Evolutionary conservation across 1,140 invertebrate genomes (phyloP), one percentile per base, ranked within the genome.

Genomic region (Trichogramma pretiosum): DNA sequence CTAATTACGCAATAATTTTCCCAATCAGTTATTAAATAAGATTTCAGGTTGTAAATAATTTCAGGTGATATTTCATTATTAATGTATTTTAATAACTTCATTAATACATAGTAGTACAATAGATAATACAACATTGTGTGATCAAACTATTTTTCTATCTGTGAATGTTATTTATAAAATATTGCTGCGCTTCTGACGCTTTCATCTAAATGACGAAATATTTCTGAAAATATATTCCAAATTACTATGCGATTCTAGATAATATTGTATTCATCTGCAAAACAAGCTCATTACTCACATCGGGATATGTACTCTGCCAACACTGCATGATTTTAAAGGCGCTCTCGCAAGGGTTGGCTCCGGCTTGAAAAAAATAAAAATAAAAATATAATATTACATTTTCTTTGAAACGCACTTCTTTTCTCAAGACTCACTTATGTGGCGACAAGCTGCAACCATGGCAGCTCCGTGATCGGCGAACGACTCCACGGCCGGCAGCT

Each of bases 401-500:
- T n/a, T n/a, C n/a, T n/a, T n/a, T n/a, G n/a, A n/a, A n/a, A n/a
- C n/a, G n/a, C n/a, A n/a, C n/a, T n/a, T n/a, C n/a, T n/a, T n/a
- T n/a, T n/a, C n/a, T n/a, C n/a, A n/a, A n/a, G n/a, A 57, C 57
- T 57, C 40, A 69, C 67, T 59, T 38, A 55, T 50, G 7, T 57
- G 59, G 9, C 46, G 26, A 8, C 62, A 70, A 40, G 58, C 57
- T 42, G 49, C 48, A 2, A 69, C 49, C 18, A 58, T 50, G 35
- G 59, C 58, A 7, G 41, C 43, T 4, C 41, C 54, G 19, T 54
- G 50, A 8, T 56, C 60, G 40, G 60, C 56, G 13, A 62, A 50
- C 8, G 64, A 59, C 8, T 62, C 59, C n/a, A n/a, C n/a, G n/a
- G n/a, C n/a, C 1, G 68, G 67, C 14, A 68, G 16, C 8, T 63